A percentile compares a stretch with the other conserved stretches of the same genome.
Evolutionary conservation across 2,797 vertebrate species (phyloP).

Genomic region (Enteromius mattozi): DNA sequence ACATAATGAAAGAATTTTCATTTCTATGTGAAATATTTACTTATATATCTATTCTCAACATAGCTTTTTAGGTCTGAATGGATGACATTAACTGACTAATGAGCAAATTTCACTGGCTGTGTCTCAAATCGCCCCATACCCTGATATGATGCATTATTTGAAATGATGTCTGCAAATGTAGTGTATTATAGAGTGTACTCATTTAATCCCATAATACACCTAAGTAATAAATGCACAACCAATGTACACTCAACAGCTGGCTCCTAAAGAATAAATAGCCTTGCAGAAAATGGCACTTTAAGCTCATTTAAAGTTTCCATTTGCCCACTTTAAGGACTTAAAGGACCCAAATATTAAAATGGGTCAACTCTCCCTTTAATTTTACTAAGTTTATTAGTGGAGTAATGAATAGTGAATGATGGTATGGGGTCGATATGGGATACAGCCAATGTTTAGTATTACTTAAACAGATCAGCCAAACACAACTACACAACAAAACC

Average conservation of each 20-base stretch:
- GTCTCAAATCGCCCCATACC: neutral
- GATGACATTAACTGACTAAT: neutral
- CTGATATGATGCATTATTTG: neutral
- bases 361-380: neutral
- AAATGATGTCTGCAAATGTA: neutral
- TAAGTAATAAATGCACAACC: neutral
- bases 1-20: neutral
- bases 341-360: neutral
- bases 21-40: neutral
- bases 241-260: neutral
- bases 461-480: constrained; percentile 4
- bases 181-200: neutral
- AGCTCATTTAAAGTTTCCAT: neutral
- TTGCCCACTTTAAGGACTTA: neutral
- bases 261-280: neutral
- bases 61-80: neutral
- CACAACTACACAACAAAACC: neutral
- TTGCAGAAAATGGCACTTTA: neutral
- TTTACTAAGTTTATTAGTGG: neutral
- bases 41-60: neutral
- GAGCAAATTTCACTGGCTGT: neutral
- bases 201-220: constrained; percentile 8
- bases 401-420: constrained; percentile 5
- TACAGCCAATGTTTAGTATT: neutral
- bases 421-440: neutral